Conservation (phyloP, 2,888 invertebrate species). For the Epistrophella euchroma region DNA sequence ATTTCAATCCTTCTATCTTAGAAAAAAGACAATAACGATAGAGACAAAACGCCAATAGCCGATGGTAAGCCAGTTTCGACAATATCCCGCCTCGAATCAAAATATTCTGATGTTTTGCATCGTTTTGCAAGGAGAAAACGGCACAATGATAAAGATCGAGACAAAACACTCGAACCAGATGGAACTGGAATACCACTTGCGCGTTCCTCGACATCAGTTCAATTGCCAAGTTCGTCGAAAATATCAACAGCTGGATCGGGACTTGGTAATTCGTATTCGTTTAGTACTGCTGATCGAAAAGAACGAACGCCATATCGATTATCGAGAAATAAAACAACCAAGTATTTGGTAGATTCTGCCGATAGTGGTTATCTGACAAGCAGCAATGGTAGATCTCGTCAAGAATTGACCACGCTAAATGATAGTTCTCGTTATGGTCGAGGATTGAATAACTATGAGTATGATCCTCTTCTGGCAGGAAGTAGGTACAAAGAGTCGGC, state of each 20-base stretch:
- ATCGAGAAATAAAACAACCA: slow-evolving; percentile 79
- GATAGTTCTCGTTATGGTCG: slow-evolving; percentile 79
- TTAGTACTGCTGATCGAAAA: slow-evolving; percentile 84
- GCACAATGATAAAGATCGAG: slow-evolving; percentile 84
- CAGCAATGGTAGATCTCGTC: slow-evolving; percentile 77
- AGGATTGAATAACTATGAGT: slow-evolving; percentile 77
- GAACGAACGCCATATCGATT: slow-evolving; percentile 83
- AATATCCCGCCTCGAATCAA: slow-evolving; percentile 90
- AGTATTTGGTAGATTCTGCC: slow-evolving; percentile 80
- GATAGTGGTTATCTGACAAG: slow-evolving; percentile 82
- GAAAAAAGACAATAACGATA: slow-evolving; percentile 80
- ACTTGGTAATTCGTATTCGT: slow-evolving; percentile 85
- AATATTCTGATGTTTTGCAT: slow-evolving; percentile 91
- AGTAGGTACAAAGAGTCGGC: slow-evolving; percentile 80
- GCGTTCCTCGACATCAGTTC: slow-evolving; percentile 90
- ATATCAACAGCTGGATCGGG: slow-evolving; percentile 84
- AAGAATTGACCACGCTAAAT: slow-evolving; percentile 78
- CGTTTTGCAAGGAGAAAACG: slow-evolving; percentile 86
- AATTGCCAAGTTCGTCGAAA: slow-evolving; percentile 88
- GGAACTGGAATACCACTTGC: slow-evolving; percentile 84
- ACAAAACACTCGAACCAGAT: slow-evolving; percentile 89
- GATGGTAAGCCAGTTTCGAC: slow-evolving; percentile 83
- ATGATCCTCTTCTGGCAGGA: slow-evolving; percentile 72
- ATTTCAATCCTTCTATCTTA: slow-evolving; percentile 50
- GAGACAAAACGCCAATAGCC: slow-evolving; percentile 82